Conservation (phyloP, 2,113 vertebrate genomes). For the Heterotis niloticus region DNA sequence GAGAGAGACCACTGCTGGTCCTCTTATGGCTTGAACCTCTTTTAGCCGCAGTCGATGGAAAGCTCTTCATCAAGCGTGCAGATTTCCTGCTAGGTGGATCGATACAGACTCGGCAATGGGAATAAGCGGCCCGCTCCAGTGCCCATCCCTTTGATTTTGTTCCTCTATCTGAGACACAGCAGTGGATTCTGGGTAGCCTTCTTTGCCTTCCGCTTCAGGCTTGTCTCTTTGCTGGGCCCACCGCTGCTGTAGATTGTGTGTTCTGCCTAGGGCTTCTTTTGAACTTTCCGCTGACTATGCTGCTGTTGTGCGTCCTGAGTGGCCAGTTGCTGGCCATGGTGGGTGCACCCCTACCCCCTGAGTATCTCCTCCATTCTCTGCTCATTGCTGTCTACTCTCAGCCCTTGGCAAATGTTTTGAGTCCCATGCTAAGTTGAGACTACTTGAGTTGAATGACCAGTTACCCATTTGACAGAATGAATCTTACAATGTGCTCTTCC, state of each 20-base stretch:
- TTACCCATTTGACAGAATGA: slow-evolving; percentile 11
- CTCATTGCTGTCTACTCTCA: background rate
- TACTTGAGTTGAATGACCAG: background rate
- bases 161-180: slow-evolving; percentile 8
- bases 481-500: slow-evolving; percentile 7
- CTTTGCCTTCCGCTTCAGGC: slow-evolving; percentile 12
- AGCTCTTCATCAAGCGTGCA: background rate
- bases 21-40: background rate
- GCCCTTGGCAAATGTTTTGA: background rate
- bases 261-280: background rate
- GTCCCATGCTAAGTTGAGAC: background rate
- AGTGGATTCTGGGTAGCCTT: slow-evolving; percentile 15
- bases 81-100: slow-evolving; percentile 14
- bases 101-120: background rate
- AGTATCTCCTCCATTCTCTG: background rate
- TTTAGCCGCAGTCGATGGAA: background rate
- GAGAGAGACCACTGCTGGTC: background rate
- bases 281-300: background rate
- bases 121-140: background rate
- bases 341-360: background rate
- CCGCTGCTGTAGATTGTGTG: background rate
- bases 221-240: background rate
- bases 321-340: background rate
- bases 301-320: background rate
- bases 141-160: slow-evolving; percentile 19